These are phyloP conservation scores for Liolophura sinensis DNA, from an alignment of 1,140 invertebrate genomes.

Conservation along the genomic window DNA sequence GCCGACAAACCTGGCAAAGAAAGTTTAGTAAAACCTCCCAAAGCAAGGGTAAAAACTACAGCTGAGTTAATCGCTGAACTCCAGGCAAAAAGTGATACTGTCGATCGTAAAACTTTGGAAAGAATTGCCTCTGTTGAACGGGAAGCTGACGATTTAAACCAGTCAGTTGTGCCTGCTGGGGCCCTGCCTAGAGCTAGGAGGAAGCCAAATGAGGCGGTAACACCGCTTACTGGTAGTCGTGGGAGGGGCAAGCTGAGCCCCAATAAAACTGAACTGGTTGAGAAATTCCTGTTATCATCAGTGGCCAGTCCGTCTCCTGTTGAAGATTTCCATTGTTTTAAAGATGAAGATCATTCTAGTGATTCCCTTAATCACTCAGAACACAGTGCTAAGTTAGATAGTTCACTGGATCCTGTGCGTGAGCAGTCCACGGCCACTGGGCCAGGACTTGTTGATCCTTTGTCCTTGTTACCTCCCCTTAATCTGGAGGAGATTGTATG, in stretches of 20 bases:
- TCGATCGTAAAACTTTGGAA: conserved; percentile 52
- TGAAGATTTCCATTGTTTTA: conserved; percentile 39
- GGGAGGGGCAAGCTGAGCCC: conserved; percentile 39
- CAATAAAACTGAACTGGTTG: conserved; percentile 66
- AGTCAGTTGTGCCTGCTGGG: conserved; percentile 44
- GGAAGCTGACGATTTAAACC: conserved; percentile 41
- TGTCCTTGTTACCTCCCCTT: conserved; percentile 64
- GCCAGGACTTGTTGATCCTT: too few relatives aligned
- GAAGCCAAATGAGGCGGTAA: conserved; percentile 29
- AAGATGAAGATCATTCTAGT: conserved; percentile 25
- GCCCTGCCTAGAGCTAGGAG: conserved; percentile 36
- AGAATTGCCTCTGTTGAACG: conserved; percentile 52
- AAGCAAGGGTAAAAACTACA: conserved; percentile 79
- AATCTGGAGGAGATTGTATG: conserved; percentile 65
- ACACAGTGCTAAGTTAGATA: background rate
- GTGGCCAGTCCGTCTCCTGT: conserved; percentile 31
- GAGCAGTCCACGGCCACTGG: background rate
- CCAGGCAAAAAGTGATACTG: conserved; percentile 66
- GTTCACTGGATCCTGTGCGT: background rate
- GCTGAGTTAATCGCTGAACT: conserved; percentile 79
- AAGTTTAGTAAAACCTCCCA: too few relatives aligned
- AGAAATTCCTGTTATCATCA: conserved; percentile 62
- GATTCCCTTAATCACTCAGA: background rate
- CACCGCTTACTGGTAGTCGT: conserved; percentile 15
- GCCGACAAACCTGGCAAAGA: too few relatives aligned